Conservation (phyloP, 2,888 invertebrate species). For the Gymnoscelis rufifasciata region DNA sequence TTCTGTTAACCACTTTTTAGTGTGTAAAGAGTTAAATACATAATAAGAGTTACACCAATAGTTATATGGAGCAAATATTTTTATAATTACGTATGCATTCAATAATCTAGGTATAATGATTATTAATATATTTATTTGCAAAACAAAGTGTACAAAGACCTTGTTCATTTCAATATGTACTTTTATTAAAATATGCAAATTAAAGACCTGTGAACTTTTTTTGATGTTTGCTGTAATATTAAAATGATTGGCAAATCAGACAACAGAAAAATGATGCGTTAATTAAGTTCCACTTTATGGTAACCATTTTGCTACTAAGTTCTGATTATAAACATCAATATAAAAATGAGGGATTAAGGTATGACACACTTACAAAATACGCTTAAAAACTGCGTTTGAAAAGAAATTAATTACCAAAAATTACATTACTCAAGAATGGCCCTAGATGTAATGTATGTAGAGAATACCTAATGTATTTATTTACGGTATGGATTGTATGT, state of each 20-base stretch:
- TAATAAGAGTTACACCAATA: slow-evolving; percentile 18
- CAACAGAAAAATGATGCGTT: no score
- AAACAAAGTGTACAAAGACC: slow-evolving; percentile 17
- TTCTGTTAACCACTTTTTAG: slow-evolving; percentile 15
- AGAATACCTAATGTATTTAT: slow-evolving; percentile 27
- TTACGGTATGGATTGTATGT: slow-evolving; percentile 32
- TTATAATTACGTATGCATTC: slow-evolving; percentile 20
- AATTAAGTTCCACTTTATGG: no score
- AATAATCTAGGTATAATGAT: slow-evolving; percentile 19
- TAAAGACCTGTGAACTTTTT: slow-evolving; percentile 7
- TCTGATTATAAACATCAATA: neutral
- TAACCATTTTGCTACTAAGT: neutral
- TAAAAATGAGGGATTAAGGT: neutral
- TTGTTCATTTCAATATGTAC: slow-evolving; percentile 7
- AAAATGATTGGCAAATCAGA: no score
- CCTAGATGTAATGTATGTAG: slow-evolving; percentile 58
- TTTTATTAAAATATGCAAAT: slow-evolving; percentile 4
- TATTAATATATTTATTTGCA: slow-evolving; percentile 17
- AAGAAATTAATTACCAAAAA: slow-evolving; percentile 18
- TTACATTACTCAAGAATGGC: slow-evolving; percentile 59
- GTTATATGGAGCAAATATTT: slow-evolving; percentile 21
- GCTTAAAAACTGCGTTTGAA: slow-evolving; percentile 2
- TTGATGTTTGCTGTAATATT: neutral
- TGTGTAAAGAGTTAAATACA: slow-evolving; percentile 17
- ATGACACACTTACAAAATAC: neutral